Base-by-base conservation (phyloP, 2,797 vertebrate species). In the Moxostoma hubbsi region DNA sequence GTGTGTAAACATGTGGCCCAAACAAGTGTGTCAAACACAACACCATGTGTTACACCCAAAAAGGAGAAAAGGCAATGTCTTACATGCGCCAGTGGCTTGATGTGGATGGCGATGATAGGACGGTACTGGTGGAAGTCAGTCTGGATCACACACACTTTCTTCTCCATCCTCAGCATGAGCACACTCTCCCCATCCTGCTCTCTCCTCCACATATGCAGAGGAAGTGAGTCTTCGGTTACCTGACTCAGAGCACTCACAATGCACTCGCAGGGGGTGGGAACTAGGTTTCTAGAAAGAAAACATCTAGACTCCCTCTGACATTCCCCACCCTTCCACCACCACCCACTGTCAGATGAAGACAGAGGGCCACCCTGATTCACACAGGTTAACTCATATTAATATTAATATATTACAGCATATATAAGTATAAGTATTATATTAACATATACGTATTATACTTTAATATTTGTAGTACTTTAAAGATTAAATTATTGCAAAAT, bases 51-150 rank as follows among this genome's bases (percentile, higher is more conserved):
- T 10, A 73, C 73, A 79, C 77, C 54, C 62, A 63, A 57, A 84
- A 64, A 81, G 61, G 68, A 63, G 49, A 70, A 79, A 62, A 67
- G 59, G 13, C 43, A 64, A 72, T 16, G 78, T 77, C 93, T 93
- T 93, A 95, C 93, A 68, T 92, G 91, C 55, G 84, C 88, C 87
- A 89, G 81, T 51, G 84, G 78, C 84, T 85, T 89, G 87, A 82
- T 75, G 88, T 91, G 85, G 64, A 89, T 77, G 74, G 85, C 80
- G 77, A 90, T 71, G 87, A 87, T 88, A 75, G 94, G 85, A 82
- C 93, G 89, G 88, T 93, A 94, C 90, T 94, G 94, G 89, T 92
- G 94, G 88, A 95, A 95, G 88, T 94, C 92, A 79, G 94, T 95
- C 90, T 94, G 92, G 90, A 95, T 95, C 87, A 94, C 92, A 88